A percentile compares a stretch with the other conserved stretches of the same genome.
These are phyloP conservation scores for Chrysolina haemoptera DNA, from an alignment of 2,888 invertebrate species.

Conservation along the genomic window DNA sequence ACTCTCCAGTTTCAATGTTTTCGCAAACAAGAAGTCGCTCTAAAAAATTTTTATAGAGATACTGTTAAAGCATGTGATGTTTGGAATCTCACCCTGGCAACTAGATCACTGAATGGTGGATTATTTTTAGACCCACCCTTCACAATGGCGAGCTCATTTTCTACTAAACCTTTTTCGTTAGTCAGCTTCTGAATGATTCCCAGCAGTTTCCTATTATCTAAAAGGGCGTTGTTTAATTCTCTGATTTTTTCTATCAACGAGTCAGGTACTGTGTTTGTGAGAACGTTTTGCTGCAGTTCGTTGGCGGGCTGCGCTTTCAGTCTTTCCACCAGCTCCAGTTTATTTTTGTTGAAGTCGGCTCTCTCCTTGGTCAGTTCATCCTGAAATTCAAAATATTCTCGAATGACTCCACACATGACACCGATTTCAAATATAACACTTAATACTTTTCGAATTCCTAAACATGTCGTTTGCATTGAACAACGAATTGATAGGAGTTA, in stretches of 20 bases:
- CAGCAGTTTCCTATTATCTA: conserved; percentile 72
- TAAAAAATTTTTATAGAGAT: conserved; percentile 61
- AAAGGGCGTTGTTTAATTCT: conserved; percentile 72
- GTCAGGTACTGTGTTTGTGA: conserved; percentile 40
- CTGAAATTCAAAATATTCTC: conserved; percentile 58
- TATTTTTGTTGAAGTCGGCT: conserved; percentile 68
- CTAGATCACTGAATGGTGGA: conserved; percentile 62
- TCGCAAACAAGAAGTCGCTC: conserved; percentile 76
- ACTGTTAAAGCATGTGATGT: background rate
- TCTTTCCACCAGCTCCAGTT: conserved; percentile 64
- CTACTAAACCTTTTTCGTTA: conserved; percentile 71
- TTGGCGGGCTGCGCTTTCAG: conserved; percentile 63
- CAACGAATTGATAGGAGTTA: no score
- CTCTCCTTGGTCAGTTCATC: conserved; percentile 72
- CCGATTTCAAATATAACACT: no score
- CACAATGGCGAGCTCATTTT: conserved; percentile 70
- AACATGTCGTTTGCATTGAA: no score
- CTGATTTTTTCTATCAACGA: conserved; percentile 56
- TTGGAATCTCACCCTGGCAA: conserved; percentile 57
- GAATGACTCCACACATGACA: background rate
- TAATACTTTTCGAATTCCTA: no score
- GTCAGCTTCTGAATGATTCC: conserved; percentile 65
- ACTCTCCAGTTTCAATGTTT: conserved; percentile 86
- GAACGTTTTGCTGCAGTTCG: conserved; percentile 15
- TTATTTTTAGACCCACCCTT: conserved; percentile 60